Conservation (phyloP, 2,113 vertebrate genomes). For the Eurystomus gularis region DNA sequence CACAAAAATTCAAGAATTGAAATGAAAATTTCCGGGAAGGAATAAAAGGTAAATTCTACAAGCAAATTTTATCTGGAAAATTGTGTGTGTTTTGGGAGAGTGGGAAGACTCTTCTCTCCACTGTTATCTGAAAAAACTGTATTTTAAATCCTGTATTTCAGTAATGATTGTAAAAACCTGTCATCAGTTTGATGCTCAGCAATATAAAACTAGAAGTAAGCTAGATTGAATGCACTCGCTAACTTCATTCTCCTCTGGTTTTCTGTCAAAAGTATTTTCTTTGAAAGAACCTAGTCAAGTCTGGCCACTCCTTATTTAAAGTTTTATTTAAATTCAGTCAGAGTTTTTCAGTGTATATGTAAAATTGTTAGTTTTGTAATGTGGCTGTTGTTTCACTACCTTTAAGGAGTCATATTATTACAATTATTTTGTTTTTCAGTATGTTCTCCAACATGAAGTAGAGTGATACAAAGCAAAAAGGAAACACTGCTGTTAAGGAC, state of each 20-base stretch:
- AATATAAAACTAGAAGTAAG: not conserved
- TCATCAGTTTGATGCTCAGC: not conserved
- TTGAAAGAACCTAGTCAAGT: not conserved
- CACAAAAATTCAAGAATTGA: not conserved
- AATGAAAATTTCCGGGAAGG: not conserved
- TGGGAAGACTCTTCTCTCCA: not conserved
- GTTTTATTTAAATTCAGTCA: not conserved
- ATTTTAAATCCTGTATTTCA: not conserved
- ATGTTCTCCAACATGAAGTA: not conserved
- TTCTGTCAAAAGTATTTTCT: not conserved
- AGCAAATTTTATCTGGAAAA: not conserved
- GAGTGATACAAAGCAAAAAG: not conserved
- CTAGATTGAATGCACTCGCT: rapidly evolving
- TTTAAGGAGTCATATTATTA: not conserved
- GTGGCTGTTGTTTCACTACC: not conserved
- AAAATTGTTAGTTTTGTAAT: not conserved
- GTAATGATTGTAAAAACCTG: not conserved
- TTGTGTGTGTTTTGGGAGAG: not conserved
- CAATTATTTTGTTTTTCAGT: not conserved
- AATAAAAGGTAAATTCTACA: not conserved
- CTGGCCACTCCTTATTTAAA: not conserved
- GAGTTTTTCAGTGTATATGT: not conserved
- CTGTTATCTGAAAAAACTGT: not conserved
- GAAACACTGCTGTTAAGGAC: not conserved
- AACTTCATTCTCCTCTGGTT: not conserved